These are phyloP conservation scores for Anthophora plumipes DNA, from an alignment of 2,888 invertebrate species.

Conservation along the genomic window DNA sequence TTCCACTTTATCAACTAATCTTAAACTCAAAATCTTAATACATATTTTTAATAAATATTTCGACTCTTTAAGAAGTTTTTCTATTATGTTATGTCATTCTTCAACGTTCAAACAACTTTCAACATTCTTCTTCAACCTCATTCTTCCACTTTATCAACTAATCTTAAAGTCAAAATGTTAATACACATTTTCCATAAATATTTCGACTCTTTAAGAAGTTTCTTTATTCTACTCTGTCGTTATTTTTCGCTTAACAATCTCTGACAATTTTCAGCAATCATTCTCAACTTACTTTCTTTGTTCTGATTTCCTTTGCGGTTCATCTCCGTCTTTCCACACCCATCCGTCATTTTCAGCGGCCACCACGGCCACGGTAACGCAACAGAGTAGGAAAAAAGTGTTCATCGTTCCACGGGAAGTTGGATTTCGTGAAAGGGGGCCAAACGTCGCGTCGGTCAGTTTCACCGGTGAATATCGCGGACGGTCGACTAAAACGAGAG, in stretches of 20 bases:
- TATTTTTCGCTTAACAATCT: too few relatives aligned
- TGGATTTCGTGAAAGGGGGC: background rate
- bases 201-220: background rate
- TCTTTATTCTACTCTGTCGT: too few relatives aligned
- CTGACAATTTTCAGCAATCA: too few relatives aligned
- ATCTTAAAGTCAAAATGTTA: too few relatives aligned
- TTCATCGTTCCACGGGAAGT: conserved; percentile 28
- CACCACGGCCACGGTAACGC: conserved; percentile 48
- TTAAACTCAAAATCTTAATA: too few relatives aligned
- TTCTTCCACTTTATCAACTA: too few relatives aligned
- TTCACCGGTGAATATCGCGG: conserved; percentile 50
- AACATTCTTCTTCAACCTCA: too few relatives aligned
- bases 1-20: too few relatives aligned
- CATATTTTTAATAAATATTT: too few relatives aligned
- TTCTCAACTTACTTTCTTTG: conserved; percentile 66
- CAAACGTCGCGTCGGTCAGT: conserved; percentile 11
- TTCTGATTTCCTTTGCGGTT: conserved; percentile 48
- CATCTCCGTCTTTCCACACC: conserved; percentile 83
- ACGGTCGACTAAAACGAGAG: conserved; percentile 74
- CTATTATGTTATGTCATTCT: background rate
- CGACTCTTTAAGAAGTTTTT: too few relatives aligned
- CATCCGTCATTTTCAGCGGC: conserved; percentile 83
- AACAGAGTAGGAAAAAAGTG: conserved; percentile 8
- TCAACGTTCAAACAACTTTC: too few relatives aligned
- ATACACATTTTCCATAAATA: too few relatives aligned